A percentile compares a stretch with the other conserved stretches of the same genome.
Conservation (phyloP, 2,888 invertebrate species). For the Conistra vaccinii region DNA sequence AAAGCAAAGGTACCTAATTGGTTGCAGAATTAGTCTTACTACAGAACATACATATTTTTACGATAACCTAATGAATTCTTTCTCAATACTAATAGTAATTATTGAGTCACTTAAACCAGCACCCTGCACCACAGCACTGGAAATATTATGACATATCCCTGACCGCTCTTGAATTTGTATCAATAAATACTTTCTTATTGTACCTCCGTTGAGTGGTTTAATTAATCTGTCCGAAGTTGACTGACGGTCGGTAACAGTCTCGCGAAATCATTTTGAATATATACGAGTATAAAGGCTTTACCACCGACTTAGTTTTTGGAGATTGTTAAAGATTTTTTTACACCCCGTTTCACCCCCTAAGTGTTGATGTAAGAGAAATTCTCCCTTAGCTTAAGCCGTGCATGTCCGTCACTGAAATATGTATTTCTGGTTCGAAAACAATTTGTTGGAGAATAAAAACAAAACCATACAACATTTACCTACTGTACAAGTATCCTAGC, state of each 20-base stretch:
- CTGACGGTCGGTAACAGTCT: background rate
- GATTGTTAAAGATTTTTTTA: background rate
- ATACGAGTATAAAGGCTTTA: background rate
- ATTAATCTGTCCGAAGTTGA: background rate
- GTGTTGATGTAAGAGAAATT: background rate
- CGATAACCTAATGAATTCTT: too few species aligned
- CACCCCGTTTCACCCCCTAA: background rate
- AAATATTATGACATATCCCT: too few species aligned
- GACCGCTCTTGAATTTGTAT: background rate
- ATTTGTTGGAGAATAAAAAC: background rate
- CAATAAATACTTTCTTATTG: background rate
- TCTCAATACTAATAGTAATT: too few species aligned
- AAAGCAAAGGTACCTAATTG: background rate
- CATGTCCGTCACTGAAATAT: background rate
- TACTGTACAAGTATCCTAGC: slow-evolving; percentile 6
- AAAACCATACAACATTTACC: slow-evolving; percentile 7
- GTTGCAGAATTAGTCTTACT: too few species aligned
- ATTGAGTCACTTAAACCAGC: too few species aligned
- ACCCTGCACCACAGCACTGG: background rate
- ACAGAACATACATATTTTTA: too few species aligned
- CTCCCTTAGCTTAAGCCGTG: background rate
- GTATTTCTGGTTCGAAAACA: background rate
- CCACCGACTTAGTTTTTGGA: background rate
- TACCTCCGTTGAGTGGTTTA: background rate
- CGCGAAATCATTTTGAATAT: background rate